phyloP scores from a whole-genome alignment of 2,113 vertebrate genomes.

The Melanerpes formicivorus region DNA sequence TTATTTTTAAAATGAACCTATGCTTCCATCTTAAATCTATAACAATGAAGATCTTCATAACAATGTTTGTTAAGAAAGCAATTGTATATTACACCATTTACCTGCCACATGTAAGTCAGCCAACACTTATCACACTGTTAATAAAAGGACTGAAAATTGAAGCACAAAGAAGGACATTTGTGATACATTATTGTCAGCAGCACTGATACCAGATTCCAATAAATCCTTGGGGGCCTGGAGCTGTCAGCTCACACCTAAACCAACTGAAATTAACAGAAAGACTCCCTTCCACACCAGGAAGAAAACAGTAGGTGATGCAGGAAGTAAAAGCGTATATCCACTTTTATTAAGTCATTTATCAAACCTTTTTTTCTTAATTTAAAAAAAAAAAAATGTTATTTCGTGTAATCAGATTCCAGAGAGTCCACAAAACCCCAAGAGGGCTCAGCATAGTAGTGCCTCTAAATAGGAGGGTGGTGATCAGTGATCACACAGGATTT shows the following conservation, averaged over 20 bases:
- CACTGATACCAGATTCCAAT: background rate
- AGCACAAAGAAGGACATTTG: background rate
- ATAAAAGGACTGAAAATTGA: background rate
- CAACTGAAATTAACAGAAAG: background rate
- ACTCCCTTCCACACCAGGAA: background rate
- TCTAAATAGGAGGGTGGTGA: background rate
- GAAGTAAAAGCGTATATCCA: background rate
- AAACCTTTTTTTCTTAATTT: background rate
- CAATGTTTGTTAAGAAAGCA: background rate
- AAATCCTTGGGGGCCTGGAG: background rate
- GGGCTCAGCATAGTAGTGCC: background rate
- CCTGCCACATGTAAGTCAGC: background rate
- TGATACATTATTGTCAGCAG: background rate
- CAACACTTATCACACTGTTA: background rate
- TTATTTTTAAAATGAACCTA: background rate
- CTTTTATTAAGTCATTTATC: background rate
- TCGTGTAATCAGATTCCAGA: background rate
- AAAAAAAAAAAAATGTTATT: background rate
- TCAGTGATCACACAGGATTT: background rate
- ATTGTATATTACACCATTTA: background rate
- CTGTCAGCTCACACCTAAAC: background rate
- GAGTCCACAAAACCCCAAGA: background rate
- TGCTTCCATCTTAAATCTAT: background rate
- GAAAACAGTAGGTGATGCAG: background rate
- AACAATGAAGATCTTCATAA: slow-evolving; percentile 13